Percentiles rank a stretch among this genome's conserved stretches.
Evolutionary conservation across 2,113 vertebrate species (phyloP).

Genomic region (Parus major): DNA sequence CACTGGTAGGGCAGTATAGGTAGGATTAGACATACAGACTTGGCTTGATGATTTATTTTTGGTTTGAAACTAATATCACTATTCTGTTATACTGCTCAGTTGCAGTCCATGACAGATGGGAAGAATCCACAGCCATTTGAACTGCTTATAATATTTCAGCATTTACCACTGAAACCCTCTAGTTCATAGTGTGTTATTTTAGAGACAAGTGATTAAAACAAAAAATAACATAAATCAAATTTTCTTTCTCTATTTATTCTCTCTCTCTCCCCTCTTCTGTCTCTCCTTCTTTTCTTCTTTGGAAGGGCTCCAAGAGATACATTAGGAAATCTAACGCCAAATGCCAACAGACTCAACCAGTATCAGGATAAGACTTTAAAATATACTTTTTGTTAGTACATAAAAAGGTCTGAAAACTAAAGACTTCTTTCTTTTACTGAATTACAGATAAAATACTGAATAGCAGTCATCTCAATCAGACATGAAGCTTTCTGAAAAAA

Average conservation of each 20-base stretch:
- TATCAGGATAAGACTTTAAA: not conserved
- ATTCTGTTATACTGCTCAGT: conserved; percentile 30
- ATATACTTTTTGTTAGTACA: not conserved
- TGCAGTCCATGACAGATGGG: conserved; percentile 53
- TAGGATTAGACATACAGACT: conserved; percentile 18
- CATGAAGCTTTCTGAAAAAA: not conserved
- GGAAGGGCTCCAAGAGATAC: conserved; percentile 31
- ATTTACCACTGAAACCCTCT: conserved; percentile 7
- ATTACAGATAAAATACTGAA: not conserved
- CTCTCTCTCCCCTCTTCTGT: not conserved
- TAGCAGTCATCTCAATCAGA: not conserved
- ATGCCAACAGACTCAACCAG: not conserved
- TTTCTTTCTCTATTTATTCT: not conserved
- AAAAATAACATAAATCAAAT: conserved; percentile 10
- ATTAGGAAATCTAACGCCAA: conserved; percentile 13
- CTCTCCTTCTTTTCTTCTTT: not conserved
- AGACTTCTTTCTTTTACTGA: not conserved
- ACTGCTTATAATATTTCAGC: conserved; percentile 62
- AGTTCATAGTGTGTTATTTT: not conserved
- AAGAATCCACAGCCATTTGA: conserved; percentile 29
- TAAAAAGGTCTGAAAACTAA: not conserved
- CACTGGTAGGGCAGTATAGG: not conserved
- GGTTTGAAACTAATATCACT: conserved; percentile 40
- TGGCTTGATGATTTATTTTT: conserved; percentile 52
- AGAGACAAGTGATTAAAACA: conserved; percentile 12